Base-by-base conservation (phyloP, 2,113 vertebrate genomes). In the Rafetus swinhoei region DNA sequence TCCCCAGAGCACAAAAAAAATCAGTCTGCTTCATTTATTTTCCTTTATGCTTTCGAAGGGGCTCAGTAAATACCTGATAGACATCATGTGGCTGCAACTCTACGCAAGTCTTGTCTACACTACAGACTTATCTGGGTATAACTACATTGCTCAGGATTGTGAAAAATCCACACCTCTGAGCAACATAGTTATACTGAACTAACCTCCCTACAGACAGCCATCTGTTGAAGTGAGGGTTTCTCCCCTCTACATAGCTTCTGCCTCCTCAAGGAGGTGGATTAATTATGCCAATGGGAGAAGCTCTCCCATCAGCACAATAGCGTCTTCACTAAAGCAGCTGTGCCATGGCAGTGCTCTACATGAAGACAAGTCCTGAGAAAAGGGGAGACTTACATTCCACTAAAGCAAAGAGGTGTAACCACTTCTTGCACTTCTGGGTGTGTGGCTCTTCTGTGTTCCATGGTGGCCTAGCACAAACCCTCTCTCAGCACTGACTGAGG, bases 11-110 rank as follows among this genome's bases (percentile, higher is more conserved):
- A 81, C 0, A 82, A 35, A 19, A 16, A 39, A 8, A 87, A 84
- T n/a, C 18, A 6, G 79, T 92, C 84, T 93, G 74, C 32, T 89
- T 86, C 80, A 5, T 55, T 87, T 94, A 62, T 84, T 27, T 82
- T 55, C 45, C 87, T 91, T 79, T 82, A 94, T 77, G 65, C 53
- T 59, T 6, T 1, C 25, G 39, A 4, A 89, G 82, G n/a, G 85
- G 19, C 15, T 65, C 22, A 56, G 53, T 32, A 80, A 55, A 81
- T 35, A 83, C 79, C 6, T 14, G 86, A 10, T 8, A 60, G 65
- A 92, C 56, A 24, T 2, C 81, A n/a, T 0, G 0, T 52, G 29
- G 56, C 82, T 60, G n/a, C 50, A 94, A 84, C 29, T 79, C 29
- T 12, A 5, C 0, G 39, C n/a, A 82, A 4, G 32, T 15, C 32